Evolutionary conservation across 2,113 vertebrate species (phyloP), one percentile per base, ranked within the genome.

Genomic region (Petroica traversi): DNA sequence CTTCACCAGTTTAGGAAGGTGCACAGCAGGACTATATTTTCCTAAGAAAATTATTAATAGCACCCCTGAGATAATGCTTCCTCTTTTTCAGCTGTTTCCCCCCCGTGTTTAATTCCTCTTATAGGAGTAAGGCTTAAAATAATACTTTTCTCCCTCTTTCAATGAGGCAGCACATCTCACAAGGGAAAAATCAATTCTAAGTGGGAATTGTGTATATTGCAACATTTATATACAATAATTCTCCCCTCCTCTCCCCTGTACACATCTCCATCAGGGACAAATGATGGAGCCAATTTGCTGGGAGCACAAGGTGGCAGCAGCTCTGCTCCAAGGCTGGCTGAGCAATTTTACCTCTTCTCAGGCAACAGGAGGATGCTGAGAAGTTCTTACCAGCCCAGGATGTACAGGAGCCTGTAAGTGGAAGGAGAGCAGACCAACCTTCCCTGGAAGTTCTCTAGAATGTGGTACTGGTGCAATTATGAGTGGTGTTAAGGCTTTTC

Each of bases 151-250:
- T 88, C 48, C 73, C 49, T 74, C 58, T 89, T 92, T 88, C 77
- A 93, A 43, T 25, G 52, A 92, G 58, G 71, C 66, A 61, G n/a
- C 55, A 31, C 58, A 62, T 73, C 55, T 92, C 85, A 88, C 48
- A 63, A 59, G 41, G 59, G 69, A 90, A 92, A 93, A 96, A 76
- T 96, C 88, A 94, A 80, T 95, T 93, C 72, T 73, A 83, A 80
- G 63, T 55, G 64, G 59, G 85, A 95, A 78, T 78, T 4, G 26
- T 89, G 84, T 87, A 45, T 75, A 91, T 82, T 77, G 71, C 77
- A 91, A 89, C 78, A 95, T 90, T 95, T 88, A 89, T 68, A 51
- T 29, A 75, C 62, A 69, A 73, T 71, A 85, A 77, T 88, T 93
- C 67, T 80, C 38, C 63, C 63, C 61, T 82, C 68, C 84, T 72